phyloP scores from a whole-genome alignment of 1,140 invertebrate species.

The Periplaneta americana region DNA sequence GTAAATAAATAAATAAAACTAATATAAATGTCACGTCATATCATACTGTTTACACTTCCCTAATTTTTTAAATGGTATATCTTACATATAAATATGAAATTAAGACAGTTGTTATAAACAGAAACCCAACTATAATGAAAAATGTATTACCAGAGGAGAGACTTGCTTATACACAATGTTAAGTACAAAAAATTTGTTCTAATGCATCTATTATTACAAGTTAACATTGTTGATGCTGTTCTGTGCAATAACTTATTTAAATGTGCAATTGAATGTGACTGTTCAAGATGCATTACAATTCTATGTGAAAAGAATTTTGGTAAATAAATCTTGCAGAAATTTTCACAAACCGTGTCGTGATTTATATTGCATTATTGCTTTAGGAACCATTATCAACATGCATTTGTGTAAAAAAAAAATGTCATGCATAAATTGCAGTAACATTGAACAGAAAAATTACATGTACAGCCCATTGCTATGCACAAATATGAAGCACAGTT shows the following conservation, averaged over 20 bases:
- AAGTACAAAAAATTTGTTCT: neutral
- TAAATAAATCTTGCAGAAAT: neutral
- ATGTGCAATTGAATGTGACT: neutral
- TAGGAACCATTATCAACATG: neutral
- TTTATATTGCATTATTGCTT: neutral
- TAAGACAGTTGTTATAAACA: no score
- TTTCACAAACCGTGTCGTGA: neutral
- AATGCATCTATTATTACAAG: neutral
- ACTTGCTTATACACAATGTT: neutral
- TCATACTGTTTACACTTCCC: no score
- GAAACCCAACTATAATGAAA: no score
- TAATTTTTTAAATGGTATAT: no score
- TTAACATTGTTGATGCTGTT: neutral
- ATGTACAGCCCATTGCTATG: neutral
- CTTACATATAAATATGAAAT: no score
- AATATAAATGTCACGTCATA: no score
- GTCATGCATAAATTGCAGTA: neutral
- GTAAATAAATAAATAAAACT: no score
- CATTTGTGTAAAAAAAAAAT: neutral
- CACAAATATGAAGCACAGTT: neutral
- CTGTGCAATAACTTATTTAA: neutral
- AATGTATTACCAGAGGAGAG: no score
- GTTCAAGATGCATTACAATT: neutral
- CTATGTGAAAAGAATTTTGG: neutral
- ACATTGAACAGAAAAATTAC: neutral